Base-by-base conservation (phyloP, 1,140 invertebrate genomes). In the Drosophila novamexicana region DNA sequence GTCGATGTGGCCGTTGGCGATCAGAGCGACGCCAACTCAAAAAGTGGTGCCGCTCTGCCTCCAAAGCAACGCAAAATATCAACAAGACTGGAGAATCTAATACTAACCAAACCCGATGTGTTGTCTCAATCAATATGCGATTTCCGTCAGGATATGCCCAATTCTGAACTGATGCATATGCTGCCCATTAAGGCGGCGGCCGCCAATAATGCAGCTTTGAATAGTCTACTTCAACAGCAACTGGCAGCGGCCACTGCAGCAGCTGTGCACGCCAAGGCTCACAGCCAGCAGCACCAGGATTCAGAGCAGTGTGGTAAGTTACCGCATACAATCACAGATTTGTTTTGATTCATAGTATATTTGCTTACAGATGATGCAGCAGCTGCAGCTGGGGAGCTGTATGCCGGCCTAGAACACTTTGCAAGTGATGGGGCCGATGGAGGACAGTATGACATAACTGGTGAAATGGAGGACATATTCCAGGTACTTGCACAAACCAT, bases 381-480 rank as follows among this genome's bases (percentile, higher is more conserved):
- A 1, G 52, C 50, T 2, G 49, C 64, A 45, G 49, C 64, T 58
- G 71, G 75, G 10, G 85, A 89, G 10, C 42, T 89, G 1, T 89
- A 89, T 56, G 65, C 70, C n/a, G 85, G 73, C 8, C 49, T 90
- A 44, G 86, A 90, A 40, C 79, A 79, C 22, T 90, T 79, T 40
- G 63, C 77, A 47, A 74, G 52, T 29, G 84, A 91, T 54, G 82
- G 79, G 4, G 62, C 57, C 18, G 77, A 81, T 56, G 78, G 75
- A 12, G 32, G 58, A 18, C 78, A 77, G 34, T 89, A 91, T 77
- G 90, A 90, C 44, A 78, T 90, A 14, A 73, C 75, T n/a, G 88
- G 76, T 29, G 88, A 91, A 74, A 91, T 92, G 81, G 91, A 92
- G 62, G 92, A 92, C 18, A 90, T 92, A 74, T 91, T 92, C 53